Evolutionary conservation across 2,113 vertebrate genomes (phyloP).

Genomic region (Mastomys coucha): DNA sequence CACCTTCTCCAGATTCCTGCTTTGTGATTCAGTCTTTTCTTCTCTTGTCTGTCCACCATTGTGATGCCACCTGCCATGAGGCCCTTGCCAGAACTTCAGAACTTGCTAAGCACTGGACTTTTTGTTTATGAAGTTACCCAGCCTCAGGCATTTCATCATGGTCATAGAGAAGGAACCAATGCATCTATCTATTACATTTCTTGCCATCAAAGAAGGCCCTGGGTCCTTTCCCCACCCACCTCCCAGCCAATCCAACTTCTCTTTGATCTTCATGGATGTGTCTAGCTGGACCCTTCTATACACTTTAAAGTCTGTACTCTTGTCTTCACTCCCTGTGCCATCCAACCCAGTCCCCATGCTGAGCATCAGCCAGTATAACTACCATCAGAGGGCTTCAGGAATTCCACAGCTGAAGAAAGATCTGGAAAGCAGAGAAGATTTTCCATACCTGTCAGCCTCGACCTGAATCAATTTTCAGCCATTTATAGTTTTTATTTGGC

Average conservation of each 20-base stretch:
- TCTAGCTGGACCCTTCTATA: background rate
- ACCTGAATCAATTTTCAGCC: conserved; percentile 12
- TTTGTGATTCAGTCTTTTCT: background rate
- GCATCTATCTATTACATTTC: fast-evolving
- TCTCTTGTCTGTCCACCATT: background rate
- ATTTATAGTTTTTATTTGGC: conserved; percentile 19
- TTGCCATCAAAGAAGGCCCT: background rate
- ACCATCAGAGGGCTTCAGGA: fast-evolving
- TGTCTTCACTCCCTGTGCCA: fast-evolving
- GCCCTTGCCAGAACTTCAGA: background rate
- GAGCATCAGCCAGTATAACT: fast-evolving
- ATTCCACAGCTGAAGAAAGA: background rate
- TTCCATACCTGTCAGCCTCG: background rate
- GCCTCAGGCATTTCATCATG: background rate
- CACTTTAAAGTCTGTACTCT: too few species aligned
- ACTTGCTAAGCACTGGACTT: background rate
- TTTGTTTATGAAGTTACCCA: background rate
- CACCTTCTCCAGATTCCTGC: background rate
- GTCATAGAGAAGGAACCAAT: too few species aligned
- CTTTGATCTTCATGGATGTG: background rate
- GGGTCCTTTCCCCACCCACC: fast-evolving
- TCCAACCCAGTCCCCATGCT: background rate
- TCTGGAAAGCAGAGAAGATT: background rate
- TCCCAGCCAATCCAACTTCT: background rate
- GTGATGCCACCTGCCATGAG: background rate